Percentiles rank a stretch among this genome's conserved stretches.
Conservation (phyloP, 2,797 vertebrate genomes). For the Discoglossus pictus region DNA sequence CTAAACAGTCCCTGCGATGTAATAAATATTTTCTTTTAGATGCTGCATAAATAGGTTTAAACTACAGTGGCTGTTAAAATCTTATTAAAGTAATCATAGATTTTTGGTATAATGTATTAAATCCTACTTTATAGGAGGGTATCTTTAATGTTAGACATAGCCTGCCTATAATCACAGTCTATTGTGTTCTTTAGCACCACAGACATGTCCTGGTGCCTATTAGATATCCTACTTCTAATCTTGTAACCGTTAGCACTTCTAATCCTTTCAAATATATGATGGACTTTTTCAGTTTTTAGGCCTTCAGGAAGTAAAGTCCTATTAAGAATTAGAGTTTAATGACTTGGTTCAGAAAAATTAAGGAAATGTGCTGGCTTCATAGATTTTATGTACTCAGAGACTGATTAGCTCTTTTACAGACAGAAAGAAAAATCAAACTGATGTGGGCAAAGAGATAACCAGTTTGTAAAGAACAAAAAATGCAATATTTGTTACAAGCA, state of each 20-base stretch:
- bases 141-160: no score
- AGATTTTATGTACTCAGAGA: conserved; percentile 9
- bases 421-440: conserved; percentile 16
- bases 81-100: no score
- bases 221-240: not conserved
- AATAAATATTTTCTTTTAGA: no score
- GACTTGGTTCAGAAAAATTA: conserved; percentile 3
- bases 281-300: not conserved
- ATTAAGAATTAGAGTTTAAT: conserved; percentile 20
- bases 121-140: no score
- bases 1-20: no score
- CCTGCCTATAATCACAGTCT: no score
- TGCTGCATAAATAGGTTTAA: no score
- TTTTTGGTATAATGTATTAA: no score
- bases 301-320: conserved; percentile 7
- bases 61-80: no score
- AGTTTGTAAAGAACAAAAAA: no score
- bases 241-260: conserved; percentile 4
- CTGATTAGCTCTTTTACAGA: not conserved
- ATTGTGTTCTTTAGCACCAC: no score
- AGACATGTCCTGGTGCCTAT: not conserved
- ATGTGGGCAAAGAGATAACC: conserved; percentile 4
- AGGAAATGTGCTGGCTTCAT: conserved; percentile 8
- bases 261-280: conserved; percentile 20
- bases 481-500: no score